These are phyloP conservation scores for Ceratotherium simum DNA, from an alignment of 2,113 vertebrate species.

Conservation along the genomic window DNA sequence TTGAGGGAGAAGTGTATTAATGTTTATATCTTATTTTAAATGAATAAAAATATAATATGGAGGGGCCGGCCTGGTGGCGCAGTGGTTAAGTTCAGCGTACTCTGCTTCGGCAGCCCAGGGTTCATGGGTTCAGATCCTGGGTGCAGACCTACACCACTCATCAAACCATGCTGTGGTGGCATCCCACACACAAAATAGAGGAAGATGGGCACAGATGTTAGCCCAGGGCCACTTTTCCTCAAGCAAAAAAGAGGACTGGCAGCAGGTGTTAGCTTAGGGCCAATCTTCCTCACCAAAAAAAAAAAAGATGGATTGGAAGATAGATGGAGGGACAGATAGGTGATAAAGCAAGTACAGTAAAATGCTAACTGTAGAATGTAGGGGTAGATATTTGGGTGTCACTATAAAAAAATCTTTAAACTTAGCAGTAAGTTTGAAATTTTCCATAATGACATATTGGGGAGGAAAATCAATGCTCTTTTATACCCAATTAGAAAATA, in stretches of 20 bases:
- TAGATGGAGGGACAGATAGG: neutral
- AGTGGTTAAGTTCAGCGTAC: too few species aligned
- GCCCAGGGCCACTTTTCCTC: too few species aligned
- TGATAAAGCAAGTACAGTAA: constrained; percentile 17
- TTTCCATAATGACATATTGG: neutral
- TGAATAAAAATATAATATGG: constrained; percentile 31
- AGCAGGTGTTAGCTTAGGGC: too few species aligned
- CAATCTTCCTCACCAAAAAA: too few species aligned
- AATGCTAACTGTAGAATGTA: neutral
- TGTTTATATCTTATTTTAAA: neutral
- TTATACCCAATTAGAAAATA: constrained; percentile 15
- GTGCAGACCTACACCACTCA: too few species aligned
- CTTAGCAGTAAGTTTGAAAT: neutral
- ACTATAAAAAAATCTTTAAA: neutral
- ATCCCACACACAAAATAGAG: too few species aligned
- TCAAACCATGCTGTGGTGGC: too few species aligned
- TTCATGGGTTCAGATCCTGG: too few species aligned
- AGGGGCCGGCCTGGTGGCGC: neutral
- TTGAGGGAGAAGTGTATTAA: neutral
- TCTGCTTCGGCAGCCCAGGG: too few species aligned
- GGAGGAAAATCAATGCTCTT: neutral
- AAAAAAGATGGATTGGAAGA: neutral
- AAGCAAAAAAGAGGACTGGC: too few species aligned
- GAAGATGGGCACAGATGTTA: too few species aligned
- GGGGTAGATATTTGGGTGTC: neutral